phyloP scores from a whole-genome alignment of 2,113 vertebrate species.

The Chaetops frenatus region DNA sequence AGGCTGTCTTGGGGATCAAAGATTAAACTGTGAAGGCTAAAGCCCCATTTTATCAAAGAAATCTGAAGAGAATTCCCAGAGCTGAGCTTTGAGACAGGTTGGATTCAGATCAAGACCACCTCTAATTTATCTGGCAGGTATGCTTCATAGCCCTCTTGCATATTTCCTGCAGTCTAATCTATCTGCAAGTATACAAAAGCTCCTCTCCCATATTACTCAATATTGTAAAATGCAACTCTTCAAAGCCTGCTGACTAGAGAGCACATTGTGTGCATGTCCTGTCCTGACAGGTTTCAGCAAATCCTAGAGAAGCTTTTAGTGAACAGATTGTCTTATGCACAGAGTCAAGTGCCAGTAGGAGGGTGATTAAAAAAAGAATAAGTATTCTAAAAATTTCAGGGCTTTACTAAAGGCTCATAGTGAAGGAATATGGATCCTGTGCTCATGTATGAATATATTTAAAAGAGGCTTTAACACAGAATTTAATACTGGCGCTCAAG shows the following conservation, averaged over 20 bases:
- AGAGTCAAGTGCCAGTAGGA: background rate
- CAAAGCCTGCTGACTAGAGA: background rate
- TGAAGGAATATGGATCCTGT: background rate
- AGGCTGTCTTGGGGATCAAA: background rate
- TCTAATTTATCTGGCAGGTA: constrained; percentile 31
- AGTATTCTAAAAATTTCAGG: background rate
- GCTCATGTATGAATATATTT: background rate
- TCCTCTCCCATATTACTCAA: background rate
- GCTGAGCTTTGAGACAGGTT: background rate
- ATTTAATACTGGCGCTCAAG: background rate
- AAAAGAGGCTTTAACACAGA: background rate
- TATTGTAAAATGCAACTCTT: background rate
- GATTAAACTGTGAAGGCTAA: background rate
- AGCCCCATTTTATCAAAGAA: constrained; percentile 19
- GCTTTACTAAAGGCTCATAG: background rate
- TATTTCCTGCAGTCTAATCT: constrained; percentile 2
- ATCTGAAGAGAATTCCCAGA: constrained; percentile 6
- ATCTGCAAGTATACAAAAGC: background rate
- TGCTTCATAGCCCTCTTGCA: background rate
- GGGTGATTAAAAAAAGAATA: background rate
- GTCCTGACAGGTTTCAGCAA: background rate
- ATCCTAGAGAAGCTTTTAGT: background rate
- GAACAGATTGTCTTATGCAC: background rate
- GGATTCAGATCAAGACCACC: constrained; percentile 53
- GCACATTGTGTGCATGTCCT: background rate